These are phyloP conservation scores for Neodiprion virginianus DNA, from an alignment of 1,140 invertebrate genomes.

Conservation along the genomic window DNA sequence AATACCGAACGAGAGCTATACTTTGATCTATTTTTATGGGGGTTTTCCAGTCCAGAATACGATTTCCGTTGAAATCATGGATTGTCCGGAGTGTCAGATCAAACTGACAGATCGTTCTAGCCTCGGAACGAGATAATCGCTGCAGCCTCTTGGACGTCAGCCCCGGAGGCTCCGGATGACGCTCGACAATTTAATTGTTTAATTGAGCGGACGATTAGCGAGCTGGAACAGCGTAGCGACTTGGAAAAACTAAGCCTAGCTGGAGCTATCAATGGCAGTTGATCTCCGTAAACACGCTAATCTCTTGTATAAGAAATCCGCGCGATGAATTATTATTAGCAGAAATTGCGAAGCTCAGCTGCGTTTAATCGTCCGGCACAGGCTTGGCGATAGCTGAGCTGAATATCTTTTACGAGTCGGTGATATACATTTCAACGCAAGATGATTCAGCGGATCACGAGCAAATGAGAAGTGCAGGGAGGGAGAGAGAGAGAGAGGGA, in stretches of 20 bases:
- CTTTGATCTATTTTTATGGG: too few relatives aligned
- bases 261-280: not conserved
- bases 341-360: too few relatives aligned
- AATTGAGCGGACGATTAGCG: conserved; percentile 34
- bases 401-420: too few relatives aligned
- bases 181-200: conserved; percentile 45
- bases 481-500: conserved; percentile 8
- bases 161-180: not conserved
- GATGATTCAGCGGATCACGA: not conserved
- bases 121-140: conserved; percentile 6
- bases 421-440: too few relatives aligned
- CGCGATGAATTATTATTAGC: too few relatives aligned
- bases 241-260: not conserved
- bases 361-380: too few relatives aligned
- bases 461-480: not conserved
- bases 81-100: not conserved
- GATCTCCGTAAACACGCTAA: too few relatives aligned
- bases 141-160: conserved; percentile 6
- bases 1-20: too few relatives aligned
- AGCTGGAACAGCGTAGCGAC: not conserved
- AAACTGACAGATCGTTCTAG: conserved; percentile 5
- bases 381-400: too few relatives aligned
- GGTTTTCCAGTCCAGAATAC: too few relatives aligned
- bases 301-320: too few relatives aligned
- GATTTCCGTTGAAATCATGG: not conserved